Percentiles rank a stretch among this genome's conserved stretches.
Evolutionary conservation across 2,888 invertebrate species (phyloP).

Genomic region (Hypsopygia costalis): DNA sequence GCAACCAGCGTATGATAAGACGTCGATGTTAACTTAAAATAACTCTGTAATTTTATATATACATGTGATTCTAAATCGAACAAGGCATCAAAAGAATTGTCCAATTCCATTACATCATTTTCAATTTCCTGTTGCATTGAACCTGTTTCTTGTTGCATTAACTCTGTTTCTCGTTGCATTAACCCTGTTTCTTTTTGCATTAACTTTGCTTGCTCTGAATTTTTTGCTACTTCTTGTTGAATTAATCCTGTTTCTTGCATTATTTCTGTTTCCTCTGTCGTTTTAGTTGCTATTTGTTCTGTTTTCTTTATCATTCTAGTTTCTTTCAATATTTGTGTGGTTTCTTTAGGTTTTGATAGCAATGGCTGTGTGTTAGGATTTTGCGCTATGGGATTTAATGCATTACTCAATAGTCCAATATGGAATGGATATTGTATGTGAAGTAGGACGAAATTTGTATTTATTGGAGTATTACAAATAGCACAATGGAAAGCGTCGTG

Average conservation of each 20-base stretch:
- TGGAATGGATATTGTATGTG: constrained; percentile 19
- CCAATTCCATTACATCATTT: constrained; percentile 4
- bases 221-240: no score
- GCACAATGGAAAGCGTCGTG: constrained; percentile 23
- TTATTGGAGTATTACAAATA: constrained; percentile 22
- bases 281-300: no score
- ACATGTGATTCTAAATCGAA: constrained; percentile 24
- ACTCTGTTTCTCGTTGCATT: constrained; percentile 3
- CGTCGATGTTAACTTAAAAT: not conserved
- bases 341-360: no score
- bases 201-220: not conserved
- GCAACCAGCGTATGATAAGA: constrained; percentile 1
- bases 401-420: constrained; percentile 4
- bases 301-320: no score
- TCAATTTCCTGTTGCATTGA: constrained; percentile 3
- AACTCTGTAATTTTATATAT: constrained; percentile 20
- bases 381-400: not conserved
- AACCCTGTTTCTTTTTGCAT: not conserved
- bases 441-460: constrained; percentile 10
- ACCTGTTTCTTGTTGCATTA: not conserved
- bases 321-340: no score
- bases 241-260: no score
- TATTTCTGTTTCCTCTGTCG: no score
- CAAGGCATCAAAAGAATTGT: constrained; percentile 13
- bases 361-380: no score